These are phyloP conservation scores for Euleptes europaea DNA, from an alignment of 2,113 vertebrate species.

Conservation along the genomic window DNA sequence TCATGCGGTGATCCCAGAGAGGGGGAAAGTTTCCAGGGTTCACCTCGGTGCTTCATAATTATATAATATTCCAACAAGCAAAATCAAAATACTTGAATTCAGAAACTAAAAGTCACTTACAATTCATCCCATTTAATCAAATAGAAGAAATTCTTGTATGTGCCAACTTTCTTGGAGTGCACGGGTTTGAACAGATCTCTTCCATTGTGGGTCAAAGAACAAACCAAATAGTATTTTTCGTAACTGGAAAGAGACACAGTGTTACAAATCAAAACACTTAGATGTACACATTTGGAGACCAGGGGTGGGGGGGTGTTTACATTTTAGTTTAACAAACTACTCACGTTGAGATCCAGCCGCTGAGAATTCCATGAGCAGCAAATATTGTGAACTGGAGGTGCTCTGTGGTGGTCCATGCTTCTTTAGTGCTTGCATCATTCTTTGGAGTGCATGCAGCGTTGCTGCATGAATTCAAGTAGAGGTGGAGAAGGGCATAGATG, in stretches of 20 bases:
- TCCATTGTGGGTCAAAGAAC: constrained; percentile 92
- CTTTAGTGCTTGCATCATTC: constrained; percentile 71
- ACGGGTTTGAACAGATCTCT: constrained; percentile 95
- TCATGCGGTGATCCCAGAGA: too few species aligned
- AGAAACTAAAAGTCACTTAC: constrained; percentile 78
- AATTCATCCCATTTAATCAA: constrained; percentile 98
- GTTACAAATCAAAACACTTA: neutral
- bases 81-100: constrained; percentile 9
- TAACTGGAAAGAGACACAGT: constrained; percentile 76
- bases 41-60: too few species aligned
- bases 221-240: constrained; percentile 96
- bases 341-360: constrained; percentile 92
- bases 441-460: constrained; percentile 36
- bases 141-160: constrained; percentile 96
- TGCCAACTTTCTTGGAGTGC: constrained; percentile 96
- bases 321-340: constrained; percentile 41
- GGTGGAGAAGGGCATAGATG: constrained; percentile 84
- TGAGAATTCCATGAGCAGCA: constrained; percentile 89
- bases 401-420: constrained; percentile 87
- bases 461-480: constrained; percentile 81
- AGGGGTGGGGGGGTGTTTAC: neutral
- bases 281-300: neutral
- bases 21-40: too few species aligned
- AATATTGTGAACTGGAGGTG: constrained; percentile 94
- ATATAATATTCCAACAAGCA: neutral